These are phyloP conservation scores for Siderastrea siderea DNA, from an alignment of 92 coral and sea anemone species.

Conservation along the genomic window DNA sequence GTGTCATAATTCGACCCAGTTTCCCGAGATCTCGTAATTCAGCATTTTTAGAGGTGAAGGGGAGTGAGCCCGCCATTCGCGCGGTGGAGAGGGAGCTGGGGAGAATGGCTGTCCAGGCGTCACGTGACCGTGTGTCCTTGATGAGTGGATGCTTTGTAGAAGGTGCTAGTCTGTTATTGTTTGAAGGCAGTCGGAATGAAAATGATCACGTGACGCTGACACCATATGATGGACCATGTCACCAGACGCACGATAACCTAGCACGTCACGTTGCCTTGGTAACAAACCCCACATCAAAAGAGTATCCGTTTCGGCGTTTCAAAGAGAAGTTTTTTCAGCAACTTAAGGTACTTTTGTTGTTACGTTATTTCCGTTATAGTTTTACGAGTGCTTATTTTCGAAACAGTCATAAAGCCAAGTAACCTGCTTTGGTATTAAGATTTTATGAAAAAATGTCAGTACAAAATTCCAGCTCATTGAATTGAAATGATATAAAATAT, in stretches of 20 bases:
- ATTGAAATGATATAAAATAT: no score
- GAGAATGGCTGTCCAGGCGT: slow-evolving; percentile 60
- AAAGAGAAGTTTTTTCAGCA: slow-evolving; percentile 86
- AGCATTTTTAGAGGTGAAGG: slow-evolving; percentile 87
- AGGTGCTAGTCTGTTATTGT: slow-evolving; percentile 88
- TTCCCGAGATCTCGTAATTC: slow-evolving; percentile 69
- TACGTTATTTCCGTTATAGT: background rate
- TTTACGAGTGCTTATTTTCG: background rate
- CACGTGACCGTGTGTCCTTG: slow-evolving; percentile 73
- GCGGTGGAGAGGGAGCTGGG: slow-evolving; percentile 85
- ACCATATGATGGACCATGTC: slow-evolving; percentile 91
- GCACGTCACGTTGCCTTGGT: slow-evolving; percentile 63
- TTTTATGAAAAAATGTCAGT: no score
- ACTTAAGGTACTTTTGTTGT: slow-evolving; percentile 26
- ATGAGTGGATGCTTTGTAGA: slow-evolving; percentile 96
- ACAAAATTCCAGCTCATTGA: no score
- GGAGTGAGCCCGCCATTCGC: slow-evolving; percentile 87
- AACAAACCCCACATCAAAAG: background rate
- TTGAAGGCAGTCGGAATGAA: slow-evolving; percentile 84
- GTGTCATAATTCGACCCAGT: slow-evolving; percentile 80
- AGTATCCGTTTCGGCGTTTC: slow-evolving; percentile 73
- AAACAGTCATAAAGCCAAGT: no score
- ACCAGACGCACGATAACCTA: slow-evolving; percentile 92
- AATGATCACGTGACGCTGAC: slow-evolving; percentile 84
- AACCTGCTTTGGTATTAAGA: background rate